Evolutionary conservation across 1,140 invertebrate species (phyloP).

Genomic region (Rhagoletis zephyria): DNA sequence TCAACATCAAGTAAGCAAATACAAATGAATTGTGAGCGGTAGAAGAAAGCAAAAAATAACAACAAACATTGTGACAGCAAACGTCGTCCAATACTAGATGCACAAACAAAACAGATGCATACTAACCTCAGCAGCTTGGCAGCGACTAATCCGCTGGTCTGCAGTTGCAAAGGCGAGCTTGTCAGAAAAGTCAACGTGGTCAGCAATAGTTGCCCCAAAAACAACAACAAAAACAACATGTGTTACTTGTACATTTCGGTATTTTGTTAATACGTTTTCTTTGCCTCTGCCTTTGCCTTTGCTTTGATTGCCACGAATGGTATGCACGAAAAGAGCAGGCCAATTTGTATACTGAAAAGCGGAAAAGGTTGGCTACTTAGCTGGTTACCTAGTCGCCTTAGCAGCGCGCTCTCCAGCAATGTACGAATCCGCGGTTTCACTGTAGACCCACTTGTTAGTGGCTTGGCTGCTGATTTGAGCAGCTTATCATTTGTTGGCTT

Average conservation of each 20-base stretch:
- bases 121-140: background rate
- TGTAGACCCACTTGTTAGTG: background rate
- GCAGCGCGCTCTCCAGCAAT: background rate
- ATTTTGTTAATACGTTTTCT: background rate
- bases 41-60: background rate
- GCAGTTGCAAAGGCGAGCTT: background rate
- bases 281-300: background rate
- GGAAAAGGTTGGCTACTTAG: background rate
- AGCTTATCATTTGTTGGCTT: conserved; percentile 16
- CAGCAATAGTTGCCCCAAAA: background rate
- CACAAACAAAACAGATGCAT: too few species aligned
- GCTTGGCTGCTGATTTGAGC: background rate
- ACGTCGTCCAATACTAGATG: too few species aligned
- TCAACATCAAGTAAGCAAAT: background rate
- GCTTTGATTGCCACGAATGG: background rate
- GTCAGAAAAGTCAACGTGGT: background rate
- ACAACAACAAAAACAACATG: background rate
- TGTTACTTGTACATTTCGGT: conserved; percentile 15
- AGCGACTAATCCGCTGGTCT: background rate
- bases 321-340: conserved; percentile 2
- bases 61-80: background rate
- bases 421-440: too few species aligned
- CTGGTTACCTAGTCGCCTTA: background rate
- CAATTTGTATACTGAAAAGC: conserved; percentile 31
- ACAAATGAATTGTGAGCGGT: background rate